A percentile compares a stretch with the other conserved stretches of the same genome.
phyloP scores from a whole-genome alignment of 2,888 invertebrate species.

The Drosophila prolongata region DNA sequence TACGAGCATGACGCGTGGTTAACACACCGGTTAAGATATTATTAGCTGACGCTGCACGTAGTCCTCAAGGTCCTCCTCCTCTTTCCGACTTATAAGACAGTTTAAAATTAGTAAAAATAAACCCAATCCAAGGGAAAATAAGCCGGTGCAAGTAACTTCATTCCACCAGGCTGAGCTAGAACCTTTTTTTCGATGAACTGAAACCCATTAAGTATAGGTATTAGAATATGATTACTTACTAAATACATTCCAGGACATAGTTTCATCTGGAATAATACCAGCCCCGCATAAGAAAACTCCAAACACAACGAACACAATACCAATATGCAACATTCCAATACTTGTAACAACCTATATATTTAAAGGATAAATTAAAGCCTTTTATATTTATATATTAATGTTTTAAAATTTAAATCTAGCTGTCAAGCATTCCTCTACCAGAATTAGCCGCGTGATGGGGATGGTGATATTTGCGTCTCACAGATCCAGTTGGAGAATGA shows the following conservation, averaged over 20 bases:
- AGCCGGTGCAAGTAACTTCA: constrained; percentile 92
- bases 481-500: constrained; percentile 90
- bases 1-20: constrained; percentile 89
- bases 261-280: constrained; percentile 91
- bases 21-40: constrained; percentile 88
- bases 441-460: constrained; percentile 81
- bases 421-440: constrained; percentile 84
- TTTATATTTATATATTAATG: not conserved
- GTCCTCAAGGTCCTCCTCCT: constrained; percentile 93
- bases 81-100: constrained; percentile 91
- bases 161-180: constrained; percentile 91
- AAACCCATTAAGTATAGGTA: not conserved
- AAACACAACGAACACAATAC: constrained; percentile 93
- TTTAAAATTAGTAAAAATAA: constrained; percentile 91
- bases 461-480: constrained; percentile 86
- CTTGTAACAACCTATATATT: constrained; percentile 89
- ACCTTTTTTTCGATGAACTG: constrained; percentile 58
- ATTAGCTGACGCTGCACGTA: constrained; percentile 93
- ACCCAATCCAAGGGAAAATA: constrained; percentile 90
- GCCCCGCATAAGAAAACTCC: constrained; percentile 92
- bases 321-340: constrained; percentile 95
- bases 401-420: constrained; percentile 71
- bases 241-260: constrained; percentile 85
- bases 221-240: constrained; percentile 69
- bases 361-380: constrained; percentile 71